Base-by-base conservation (phyloP, 2,888 invertebrate species). In the Aphidius colemani region DNA sequence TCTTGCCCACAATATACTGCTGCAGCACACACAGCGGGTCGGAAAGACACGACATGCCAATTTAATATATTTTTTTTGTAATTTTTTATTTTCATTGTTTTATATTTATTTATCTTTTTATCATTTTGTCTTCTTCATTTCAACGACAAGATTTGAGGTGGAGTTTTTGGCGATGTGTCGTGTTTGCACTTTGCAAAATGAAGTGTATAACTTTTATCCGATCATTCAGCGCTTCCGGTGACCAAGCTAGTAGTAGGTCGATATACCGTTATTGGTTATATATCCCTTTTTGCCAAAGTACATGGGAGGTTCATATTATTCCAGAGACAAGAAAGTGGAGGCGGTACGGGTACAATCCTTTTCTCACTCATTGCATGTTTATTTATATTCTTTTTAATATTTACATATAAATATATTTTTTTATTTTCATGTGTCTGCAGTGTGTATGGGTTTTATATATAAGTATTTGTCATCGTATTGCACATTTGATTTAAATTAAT, bases 201-300 rank as follows among this genome's bases (percentile, higher is more conserved):
- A 57, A 57, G 56, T 57, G 56, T 57, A 46, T 72, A 71, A 70
- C 69, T 70, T 67, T 66, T 66, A 30, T 30, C 69, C 71, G 71
- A 74, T 73, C 57, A 49, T 49, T 55, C 61, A 55, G 30, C 49
- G 55, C 56, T 56, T 56, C 56, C 56, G 55, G 56, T 56, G 30
- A n/a, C 46, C 45, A 9, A n/a, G 40, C 53, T 43, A 45, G n/a
- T 55, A 61, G 61, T 78, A 74, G 78, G 78, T 76, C 77, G 72
- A 74, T 70, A 71, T 72, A 77, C 78, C 78, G 78, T 78, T 78
- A 78, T 66, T 67, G 56, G 60, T 53, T 65, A 70, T 72, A 71
- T 73, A 70, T 71, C 61, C 61, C 70, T 69, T 70, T 70, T 64
- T 49, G 39, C 45, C n/a, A 53, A 48, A 45, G 43, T 53, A 41